phyloP scores from a whole-genome alignment of 1,140 invertebrate species.

The Drosophila rhopaloa region DNA sequence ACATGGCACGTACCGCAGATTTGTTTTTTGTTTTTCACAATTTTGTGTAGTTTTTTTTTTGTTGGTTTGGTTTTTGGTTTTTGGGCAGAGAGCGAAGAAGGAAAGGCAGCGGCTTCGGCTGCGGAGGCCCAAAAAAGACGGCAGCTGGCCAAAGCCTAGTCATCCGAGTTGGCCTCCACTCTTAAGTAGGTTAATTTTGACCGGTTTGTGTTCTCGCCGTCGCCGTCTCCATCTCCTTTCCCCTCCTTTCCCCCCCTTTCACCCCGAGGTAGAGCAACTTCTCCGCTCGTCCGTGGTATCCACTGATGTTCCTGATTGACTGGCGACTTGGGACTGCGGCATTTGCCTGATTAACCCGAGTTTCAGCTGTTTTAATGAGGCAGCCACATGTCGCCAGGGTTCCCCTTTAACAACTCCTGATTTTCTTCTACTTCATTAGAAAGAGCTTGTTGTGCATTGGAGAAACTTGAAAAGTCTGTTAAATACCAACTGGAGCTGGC shows the following conservation, averaged over 20 bases:
- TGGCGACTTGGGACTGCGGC: slow-evolving; percentile 35
- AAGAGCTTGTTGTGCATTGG: neutral
- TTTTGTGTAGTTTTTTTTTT: slow-evolving; percentile 26
- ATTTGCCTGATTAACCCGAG: slow-evolving; percentile 67
- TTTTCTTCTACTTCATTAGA: neutral
- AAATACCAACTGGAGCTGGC: neutral
- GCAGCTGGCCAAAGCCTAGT: slow-evolving; percentile 51
- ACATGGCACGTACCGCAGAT: slow-evolving; percentile 70
- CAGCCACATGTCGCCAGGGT: slow-evolving; percentile 58
- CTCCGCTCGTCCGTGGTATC: slow-evolving; percentile 17
- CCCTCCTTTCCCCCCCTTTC: too few species aligned
- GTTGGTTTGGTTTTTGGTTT: slow-evolving; percentile 26
- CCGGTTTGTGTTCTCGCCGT: slow-evolving; percentile 65
- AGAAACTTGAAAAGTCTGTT: neutral
- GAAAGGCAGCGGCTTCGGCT: slow-evolving; percentile 42
- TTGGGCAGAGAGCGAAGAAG: slow-evolving; percentile 23
- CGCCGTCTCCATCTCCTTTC: neutral
- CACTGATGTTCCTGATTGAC: slow-evolving; percentile 64
- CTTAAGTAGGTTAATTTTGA: slow-evolving; percentile 81
- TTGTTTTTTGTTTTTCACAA: slow-evolving; percentile 25
- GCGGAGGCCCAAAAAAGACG: slow-evolving; percentile 31
- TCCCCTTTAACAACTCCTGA: neutral
- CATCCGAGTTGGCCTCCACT: slow-evolving; percentile 41
- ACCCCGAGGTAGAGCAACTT: slow-evolving; percentile 36
- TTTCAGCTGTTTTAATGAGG: slow-evolving; percentile 69